Evolutionary conservation across 2,113 vertebrate genomes (phyloP).

Genomic region (Nesogale talazaci): DNA sequence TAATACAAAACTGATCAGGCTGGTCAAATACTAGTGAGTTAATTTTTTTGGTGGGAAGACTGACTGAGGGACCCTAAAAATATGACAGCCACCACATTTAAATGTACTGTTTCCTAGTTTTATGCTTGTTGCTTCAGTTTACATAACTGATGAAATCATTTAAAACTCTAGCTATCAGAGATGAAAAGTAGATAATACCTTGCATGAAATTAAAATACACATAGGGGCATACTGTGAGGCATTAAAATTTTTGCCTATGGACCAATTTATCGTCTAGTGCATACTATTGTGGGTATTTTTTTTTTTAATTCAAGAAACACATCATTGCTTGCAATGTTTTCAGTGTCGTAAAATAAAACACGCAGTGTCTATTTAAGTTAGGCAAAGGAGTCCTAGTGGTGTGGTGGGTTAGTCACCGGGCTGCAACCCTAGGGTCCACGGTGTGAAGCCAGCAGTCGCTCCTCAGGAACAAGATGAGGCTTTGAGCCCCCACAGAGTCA

Average conservation of each 20-base stretch:
- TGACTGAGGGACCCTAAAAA: background rate
- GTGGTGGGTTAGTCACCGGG: no score
- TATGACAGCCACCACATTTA: background rate
- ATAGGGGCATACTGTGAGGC: background rate
- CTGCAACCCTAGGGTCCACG: no score
- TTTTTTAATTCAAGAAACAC: background rate
- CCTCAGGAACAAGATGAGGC: no score
- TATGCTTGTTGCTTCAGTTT: background rate
- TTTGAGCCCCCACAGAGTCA: no score
- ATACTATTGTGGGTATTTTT: background rate
- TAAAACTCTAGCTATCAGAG: background rate
- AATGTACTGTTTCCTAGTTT: background rate
- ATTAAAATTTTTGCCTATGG: background rate
- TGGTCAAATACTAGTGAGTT: background rate
- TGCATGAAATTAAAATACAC: background rate
- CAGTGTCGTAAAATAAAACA: slow-evolving; percentile 35
- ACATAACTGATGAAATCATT: background rate
- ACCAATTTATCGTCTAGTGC: background rate
- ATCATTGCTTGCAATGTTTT: background rate
- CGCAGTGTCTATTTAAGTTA: background rate
- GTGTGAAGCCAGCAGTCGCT: no score
- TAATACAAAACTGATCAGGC: background rate
- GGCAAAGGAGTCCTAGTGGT: background rate
- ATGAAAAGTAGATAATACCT: background rate
- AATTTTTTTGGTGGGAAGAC: slow-evolving; percentile 1